These are phyloP conservation scores for Stichopus horrens DNA, from an alignment of 53 echinoderm and acorn worm genomes.

Conservation along the genomic window DNA sequence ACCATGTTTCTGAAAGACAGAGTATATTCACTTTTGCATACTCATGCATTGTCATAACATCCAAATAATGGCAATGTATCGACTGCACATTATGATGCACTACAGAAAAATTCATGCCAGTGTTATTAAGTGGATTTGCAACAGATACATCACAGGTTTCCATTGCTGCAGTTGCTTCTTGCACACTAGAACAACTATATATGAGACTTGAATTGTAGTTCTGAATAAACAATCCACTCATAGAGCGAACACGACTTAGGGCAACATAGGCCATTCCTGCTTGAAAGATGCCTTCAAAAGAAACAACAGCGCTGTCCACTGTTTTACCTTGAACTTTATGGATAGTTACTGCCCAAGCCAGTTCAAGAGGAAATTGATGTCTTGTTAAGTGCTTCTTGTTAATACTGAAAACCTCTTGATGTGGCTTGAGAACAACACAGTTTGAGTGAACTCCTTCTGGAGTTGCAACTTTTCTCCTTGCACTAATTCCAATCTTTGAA, in stretches of 20 bases:
- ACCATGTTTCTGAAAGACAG: slow-evolving; percentile 16
- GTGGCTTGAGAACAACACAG: slow-evolving; percentile 36
- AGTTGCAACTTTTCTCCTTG: slow-evolving; percentile 20
- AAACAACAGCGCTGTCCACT: slow-evolving; percentile 18
- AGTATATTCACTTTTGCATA: neutral
- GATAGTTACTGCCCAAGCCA: slow-evolving; percentile 46
- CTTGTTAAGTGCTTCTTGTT: slow-evolving; percentile 5
- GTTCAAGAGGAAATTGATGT: slow-evolving; percentile 40
- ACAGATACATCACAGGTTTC: slow-evolving; percentile 24
- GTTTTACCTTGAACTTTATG: slow-evolving; percentile 38
- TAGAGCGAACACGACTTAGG: slow-evolving; percentile 13
- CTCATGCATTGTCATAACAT: neutral
- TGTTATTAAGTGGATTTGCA: slow-evolving; percentile 24
- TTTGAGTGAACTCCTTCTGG: neutral
- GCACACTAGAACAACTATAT: neutral
- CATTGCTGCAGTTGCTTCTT: neutral
- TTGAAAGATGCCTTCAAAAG: slow-evolving; percentile 32
- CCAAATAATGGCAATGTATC: neutral
- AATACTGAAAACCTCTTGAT: slow-evolving; percentile 22
- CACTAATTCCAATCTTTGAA: slow-evolving; percentile 20
- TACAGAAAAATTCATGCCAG: slow-evolving; percentile 14
- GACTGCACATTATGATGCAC: neutral
- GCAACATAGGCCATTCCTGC: slow-evolving; percentile 27
- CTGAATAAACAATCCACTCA: neutral
- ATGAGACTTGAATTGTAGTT: slow-evolving; percentile 8